phyloP scores from a whole-genome alignment of 2,888 invertebrate species.

The Drosophila yooni region DNA sequence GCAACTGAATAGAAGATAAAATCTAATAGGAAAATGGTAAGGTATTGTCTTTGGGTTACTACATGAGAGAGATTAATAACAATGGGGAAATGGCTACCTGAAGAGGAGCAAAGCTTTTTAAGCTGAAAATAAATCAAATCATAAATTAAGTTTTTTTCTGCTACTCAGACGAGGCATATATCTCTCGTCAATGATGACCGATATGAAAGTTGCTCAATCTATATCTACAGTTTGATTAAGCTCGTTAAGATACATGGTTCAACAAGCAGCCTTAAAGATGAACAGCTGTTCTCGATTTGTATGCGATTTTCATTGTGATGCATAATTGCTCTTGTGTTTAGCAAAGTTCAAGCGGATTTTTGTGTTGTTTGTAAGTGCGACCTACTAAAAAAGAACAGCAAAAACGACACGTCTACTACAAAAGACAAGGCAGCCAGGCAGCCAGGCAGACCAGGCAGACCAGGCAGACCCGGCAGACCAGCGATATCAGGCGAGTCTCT shows the following conservation, averaged over 20 bases:
- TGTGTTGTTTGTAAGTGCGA: slow-evolving; percentile 55
- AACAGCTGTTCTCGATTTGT: background rate
- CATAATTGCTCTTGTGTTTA: slow-evolving; percentile 27
- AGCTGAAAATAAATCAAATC: background rate
- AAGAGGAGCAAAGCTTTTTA: background rate
- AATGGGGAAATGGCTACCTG: background rate
- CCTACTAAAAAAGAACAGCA: slow-evolving; percentile 70
- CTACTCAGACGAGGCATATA: background rate
- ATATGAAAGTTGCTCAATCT: background rate
- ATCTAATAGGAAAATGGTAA: slow-evolving; percentile 1
- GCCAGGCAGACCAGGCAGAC: background rate
- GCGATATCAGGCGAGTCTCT: slow-evolving; percentile 15
- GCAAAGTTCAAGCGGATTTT: slow-evolving; percentile 69
- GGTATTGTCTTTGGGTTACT: background rate
- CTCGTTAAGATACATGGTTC: background rate
- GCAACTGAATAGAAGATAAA: slow-evolving; percentile 24
- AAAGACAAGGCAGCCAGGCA: slow-evolving; percentile 21
- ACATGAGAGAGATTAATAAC: background rate
- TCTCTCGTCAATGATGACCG: background rate
- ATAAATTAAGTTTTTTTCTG: background rate
- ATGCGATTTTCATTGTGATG: background rate
- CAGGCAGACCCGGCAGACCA: slow-evolving; percentile 2
- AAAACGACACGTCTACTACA: slow-evolving; percentile 60
- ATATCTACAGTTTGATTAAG: background rate
- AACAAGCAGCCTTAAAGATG: background rate